These are phyloP conservation scores for Whitmania pigra DNA, from an alignment of 1,140 invertebrate genomes.

Conservation along the genomic window DNA sequence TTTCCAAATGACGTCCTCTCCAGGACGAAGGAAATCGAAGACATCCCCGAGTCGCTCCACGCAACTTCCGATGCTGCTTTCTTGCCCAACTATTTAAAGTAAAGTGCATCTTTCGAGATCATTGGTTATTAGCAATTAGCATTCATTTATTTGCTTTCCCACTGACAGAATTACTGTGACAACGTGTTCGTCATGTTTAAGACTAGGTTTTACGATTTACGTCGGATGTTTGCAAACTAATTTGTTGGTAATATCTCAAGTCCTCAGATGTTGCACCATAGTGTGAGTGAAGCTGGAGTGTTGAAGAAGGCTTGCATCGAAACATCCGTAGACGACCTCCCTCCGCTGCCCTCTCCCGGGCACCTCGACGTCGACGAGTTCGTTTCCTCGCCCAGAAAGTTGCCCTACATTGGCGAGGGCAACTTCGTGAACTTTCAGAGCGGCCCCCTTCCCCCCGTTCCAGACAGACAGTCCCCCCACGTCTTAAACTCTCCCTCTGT, in stretches of 20 bases:
- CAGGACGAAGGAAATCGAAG: slow-evolving; percentile 12
- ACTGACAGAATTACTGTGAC: too few relatives aligned
- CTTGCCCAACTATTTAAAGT: too few relatives aligned
- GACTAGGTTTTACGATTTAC: too few relatives aligned
- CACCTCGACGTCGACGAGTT: slow-evolving; percentile 1
- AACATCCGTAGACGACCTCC: not conserved
- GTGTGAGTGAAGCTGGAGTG: slow-evolving; percentile 1
- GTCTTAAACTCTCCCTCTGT: too few relatives aligned
- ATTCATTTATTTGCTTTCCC: too few relatives aligned
- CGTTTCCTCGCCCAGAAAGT: not conserved
- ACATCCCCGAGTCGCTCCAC: slow-evolving; percentile 11
- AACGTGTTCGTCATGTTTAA: too few relatives aligned
- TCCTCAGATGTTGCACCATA: slow-evolving; percentile 14
- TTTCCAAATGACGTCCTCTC: not conserved
- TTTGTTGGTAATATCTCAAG: not conserved
- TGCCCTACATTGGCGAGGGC: not conserved
- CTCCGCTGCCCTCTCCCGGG: not conserved
- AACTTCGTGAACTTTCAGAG: not conserved
- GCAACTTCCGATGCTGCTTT: not conserved
- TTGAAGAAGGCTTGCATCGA: not conserved
- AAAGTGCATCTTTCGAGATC: too few relatives aligned
- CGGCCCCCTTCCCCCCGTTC: too few relatives aligned
- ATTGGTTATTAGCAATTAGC: too few relatives aligned
- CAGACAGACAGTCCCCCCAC: too few relatives aligned
- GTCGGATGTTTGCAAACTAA: too few relatives aligned